Evolutionary conservation across 2,797 vertebrate species (phyloP).

Genomic region (Aphelocoma californica): DNA sequence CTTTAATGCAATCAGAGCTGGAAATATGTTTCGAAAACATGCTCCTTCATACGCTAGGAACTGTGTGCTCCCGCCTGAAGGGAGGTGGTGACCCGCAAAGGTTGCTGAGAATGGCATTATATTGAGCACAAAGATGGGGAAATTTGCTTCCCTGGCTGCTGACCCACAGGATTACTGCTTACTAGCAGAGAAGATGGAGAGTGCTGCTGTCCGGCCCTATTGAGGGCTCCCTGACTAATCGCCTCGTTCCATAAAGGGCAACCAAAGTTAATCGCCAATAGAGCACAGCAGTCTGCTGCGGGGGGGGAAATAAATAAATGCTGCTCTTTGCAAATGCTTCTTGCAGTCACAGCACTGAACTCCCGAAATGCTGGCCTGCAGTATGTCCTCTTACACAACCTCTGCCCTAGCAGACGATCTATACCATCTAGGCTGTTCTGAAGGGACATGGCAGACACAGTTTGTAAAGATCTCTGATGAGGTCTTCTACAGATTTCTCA

Average conservation of each 20-base stretch:
- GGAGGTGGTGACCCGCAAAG: background rate
- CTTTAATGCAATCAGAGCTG: background rate
- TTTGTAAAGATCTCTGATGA: background rate
- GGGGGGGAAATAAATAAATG: background rate
- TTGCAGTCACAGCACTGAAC: background rate
- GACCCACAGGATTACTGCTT: background rate
- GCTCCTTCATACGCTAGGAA: background rate
- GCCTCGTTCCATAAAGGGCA: background rate
- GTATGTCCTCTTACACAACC: background rate
- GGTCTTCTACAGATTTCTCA: background rate
- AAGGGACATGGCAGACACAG: background rate
- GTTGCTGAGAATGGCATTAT: background rate
- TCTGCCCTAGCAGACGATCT: background rate
- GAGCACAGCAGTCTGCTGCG: background rate
- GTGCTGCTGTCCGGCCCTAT: background rate
- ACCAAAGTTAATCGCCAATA: background rate
- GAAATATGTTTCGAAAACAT: background rate
- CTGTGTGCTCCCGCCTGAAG: background rate
- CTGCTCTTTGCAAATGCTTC: background rate
- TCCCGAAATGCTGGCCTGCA: background rate
- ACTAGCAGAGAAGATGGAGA: background rate
- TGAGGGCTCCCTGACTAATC: background rate
- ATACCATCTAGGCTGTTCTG: accelerated
- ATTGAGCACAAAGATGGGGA: background rate
- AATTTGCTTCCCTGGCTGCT: background rate